Base-by-base conservation (phyloP, 2,113 vertebrate genomes). In the Daphoenositta chrysoptera region DNA sequence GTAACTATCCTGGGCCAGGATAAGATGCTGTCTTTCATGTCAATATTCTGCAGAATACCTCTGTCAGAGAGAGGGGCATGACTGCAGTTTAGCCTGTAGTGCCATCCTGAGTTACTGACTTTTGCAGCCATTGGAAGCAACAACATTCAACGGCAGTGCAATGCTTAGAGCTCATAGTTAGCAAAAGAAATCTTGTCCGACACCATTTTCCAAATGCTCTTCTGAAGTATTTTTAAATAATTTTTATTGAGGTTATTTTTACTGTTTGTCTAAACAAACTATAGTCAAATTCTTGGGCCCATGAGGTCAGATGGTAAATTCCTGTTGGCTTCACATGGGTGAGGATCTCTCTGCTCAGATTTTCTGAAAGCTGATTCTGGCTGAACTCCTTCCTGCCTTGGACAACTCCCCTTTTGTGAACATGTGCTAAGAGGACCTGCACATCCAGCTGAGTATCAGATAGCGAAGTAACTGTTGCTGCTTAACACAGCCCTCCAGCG, bases 281-380 rank as follows among this genome's bases (percentile, higher is more conserved):
- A 4, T 39, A 91, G 42, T 90, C 22, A 70, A 56, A 70, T 48
- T 77, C 44, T 78, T 57, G 64, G 75, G 44, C 39, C 56, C 11
- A 1, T 64, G 51, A 88, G 71, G 76, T 90, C 48, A 93, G 60
- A 23, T 0, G 0, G 39, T 60, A 81, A 60, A 17, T 77, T 93
- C 58, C 48, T 60, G 60, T 80, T 93, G 90, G 61, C 83, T 86
- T 93, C 79, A 56, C n/a, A 57, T 18, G 87, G n/a, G 71, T 35
- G 47, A 94, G 79, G 50, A 90, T 78, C 66, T 88, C 16, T 3
- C 90, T 47, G 68, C 79, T 93, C 63, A 72, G 48, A 76, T 83
- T 85, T 80, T 93, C 64, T 96, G 92, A 94, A 97, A 95, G 42
- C 13, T 37, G 68, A 68, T 71, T 94, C 75, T 82, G 65, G 24